Percentiles rank a stretch among this genome's conserved stretches.
phyloP scores from a whole-genome alignment of 2,113 vertebrate genomes.

The Bubalus kerabau region DNA sequence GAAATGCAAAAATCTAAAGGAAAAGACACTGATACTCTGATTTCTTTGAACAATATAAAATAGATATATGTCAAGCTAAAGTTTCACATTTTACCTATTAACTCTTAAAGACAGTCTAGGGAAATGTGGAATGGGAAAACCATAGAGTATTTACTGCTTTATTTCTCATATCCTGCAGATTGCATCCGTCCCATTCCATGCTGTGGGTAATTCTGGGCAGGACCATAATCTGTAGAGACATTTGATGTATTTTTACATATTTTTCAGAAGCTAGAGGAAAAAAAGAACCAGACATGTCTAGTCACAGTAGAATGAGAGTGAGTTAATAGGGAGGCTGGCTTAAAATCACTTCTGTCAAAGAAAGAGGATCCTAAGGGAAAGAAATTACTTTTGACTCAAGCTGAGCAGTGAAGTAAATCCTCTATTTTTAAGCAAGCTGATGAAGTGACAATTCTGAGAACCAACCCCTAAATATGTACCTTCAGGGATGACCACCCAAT shows the following conservation, averaged over 20 bases:
- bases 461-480: slow-evolving; percentile 43
- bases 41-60: not conserved
- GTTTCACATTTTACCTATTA: slow-evolving; percentile 13
- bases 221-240: slow-evolving; percentile 8
- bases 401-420: slow-evolving; percentile 50
- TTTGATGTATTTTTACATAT: slow-evolving; percentile 23
- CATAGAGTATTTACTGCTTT: slow-evolving; percentile 6
- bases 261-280: slow-evolving; percentile 16
- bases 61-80: not conserved
- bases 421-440: slow-evolving; percentile 59
- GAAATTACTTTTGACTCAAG: slow-evolving; percentile 60
- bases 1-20: slow-evolving; percentile 1
- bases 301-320: slow-evolving; percentile 31
- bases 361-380: slow-evolving; percentile 42
- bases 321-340: slow-evolving; percentile 40
- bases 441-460: slow-evolving; percentile 58
- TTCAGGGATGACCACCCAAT: slow-evolving; percentile 64
- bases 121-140: not conserved
- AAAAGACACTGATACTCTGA: not conserved
- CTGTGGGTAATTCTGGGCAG: not conserved
- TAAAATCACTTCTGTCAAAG: slow-evolving; percentile 56
- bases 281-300: slow-evolving; percentile 26
- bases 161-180: slow-evolving; percentile 22
- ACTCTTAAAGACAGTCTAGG: not conserved
- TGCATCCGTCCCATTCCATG: not conserved